Conservation (phyloP, 1,140 invertebrate genomes). For the Thaumetopoea pityocampa region DNA sequence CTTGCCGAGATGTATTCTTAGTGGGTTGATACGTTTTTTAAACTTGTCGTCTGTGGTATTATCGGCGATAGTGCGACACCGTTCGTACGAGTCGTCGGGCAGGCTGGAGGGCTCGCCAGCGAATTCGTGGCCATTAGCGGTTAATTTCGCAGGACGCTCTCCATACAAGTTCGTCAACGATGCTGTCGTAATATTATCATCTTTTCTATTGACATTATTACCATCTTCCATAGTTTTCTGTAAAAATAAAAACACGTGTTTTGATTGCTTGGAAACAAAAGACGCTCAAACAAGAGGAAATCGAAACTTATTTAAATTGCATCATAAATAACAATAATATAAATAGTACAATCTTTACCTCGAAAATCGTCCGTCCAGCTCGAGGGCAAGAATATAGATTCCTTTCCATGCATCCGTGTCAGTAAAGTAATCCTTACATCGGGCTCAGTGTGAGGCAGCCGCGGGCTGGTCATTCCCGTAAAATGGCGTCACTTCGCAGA, state of each 20-base stretch:
- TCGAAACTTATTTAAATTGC: conserved; percentile 62
- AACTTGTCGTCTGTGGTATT: conserved; percentile 42
- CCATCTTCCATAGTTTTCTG: conserved; percentile 75
- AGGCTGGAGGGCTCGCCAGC: conserved; percentile 46
- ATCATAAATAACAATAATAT: conserved; percentile 46
- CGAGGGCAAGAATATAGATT: conserved; percentile 66
- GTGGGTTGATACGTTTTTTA: conserved; percentile 60
- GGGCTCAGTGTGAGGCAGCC: conserved; percentile 70
- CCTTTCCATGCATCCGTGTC: conserved; percentile 71
- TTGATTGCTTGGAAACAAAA: conserved; percentile 66
- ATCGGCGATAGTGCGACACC: conserved; percentile 36
- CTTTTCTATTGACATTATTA: conserved; percentile 60
- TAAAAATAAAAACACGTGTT: conserved; percentile 63
- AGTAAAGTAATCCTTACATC: conserved; percentile 64
- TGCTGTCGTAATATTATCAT: conserved; percentile 51
- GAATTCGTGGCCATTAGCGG: conserved; percentile 60
- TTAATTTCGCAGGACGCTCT: conserved; percentile 48
- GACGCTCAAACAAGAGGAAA: conserved; percentile 64
- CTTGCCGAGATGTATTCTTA: conserved; percentile 65
- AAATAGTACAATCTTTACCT: conserved; percentile 44
- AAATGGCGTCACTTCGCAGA: conserved; percentile 75
- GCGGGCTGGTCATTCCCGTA: conserved; percentile 76
- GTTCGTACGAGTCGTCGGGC: conserved; percentile 34
- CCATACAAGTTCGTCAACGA: conserved; percentile 49
- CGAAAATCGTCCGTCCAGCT: conserved; percentile 73